Percentiles rank a stretch among this genome's conserved stretches.
phyloP scores from a whole-genome alignment of 2,797 vertebrate genomes.

The Sebastes nivosus region DNA sequence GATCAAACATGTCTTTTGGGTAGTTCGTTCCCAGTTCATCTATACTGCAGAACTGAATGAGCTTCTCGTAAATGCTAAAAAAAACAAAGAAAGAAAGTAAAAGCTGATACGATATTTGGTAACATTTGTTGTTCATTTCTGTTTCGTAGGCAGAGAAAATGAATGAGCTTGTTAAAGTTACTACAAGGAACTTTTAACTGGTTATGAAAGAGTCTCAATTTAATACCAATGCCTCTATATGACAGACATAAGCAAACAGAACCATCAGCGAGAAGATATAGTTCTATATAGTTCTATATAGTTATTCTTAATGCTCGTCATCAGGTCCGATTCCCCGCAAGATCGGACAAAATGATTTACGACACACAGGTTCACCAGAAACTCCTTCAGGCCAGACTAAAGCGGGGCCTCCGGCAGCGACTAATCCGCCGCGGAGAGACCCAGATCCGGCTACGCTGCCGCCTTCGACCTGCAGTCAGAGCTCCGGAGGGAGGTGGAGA shows the following conservation, averaged over 20 bases:
- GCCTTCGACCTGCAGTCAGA: too few species aligned
- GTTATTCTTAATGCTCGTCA: too few species aligned
- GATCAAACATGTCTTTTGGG: slow-evolving; percentile 99
- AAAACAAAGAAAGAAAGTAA: background rate
- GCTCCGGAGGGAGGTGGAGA: too few species aligned
- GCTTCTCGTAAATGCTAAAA: slow-evolving; percentile 95
- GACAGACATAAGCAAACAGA: background rate
- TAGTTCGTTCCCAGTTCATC: slow-evolving; percentile 98
- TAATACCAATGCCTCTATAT: background rate
- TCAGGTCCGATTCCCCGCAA: too few species aligned
- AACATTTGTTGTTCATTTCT: background rate
- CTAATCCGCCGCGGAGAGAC: too few species aligned
- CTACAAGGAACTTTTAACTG: background rate
- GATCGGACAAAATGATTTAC: too few species aligned
- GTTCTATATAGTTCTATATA: too few species aligned
- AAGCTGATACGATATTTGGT: background rate
- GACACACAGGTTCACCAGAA: too few species aligned
- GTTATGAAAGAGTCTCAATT: background rate
- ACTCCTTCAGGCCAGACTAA: too few species aligned
- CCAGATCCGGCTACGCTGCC: too few species aligned
- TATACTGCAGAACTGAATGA: slow-evolving; percentile 97
- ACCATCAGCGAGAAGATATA: background rate
- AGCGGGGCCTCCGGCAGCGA: too few species aligned
- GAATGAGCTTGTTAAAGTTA: background rate
- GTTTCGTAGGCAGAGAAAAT: background rate